Conservation (phyloP, 2,113 vertebrate genomes). For the Aythya baeri region DNA sequence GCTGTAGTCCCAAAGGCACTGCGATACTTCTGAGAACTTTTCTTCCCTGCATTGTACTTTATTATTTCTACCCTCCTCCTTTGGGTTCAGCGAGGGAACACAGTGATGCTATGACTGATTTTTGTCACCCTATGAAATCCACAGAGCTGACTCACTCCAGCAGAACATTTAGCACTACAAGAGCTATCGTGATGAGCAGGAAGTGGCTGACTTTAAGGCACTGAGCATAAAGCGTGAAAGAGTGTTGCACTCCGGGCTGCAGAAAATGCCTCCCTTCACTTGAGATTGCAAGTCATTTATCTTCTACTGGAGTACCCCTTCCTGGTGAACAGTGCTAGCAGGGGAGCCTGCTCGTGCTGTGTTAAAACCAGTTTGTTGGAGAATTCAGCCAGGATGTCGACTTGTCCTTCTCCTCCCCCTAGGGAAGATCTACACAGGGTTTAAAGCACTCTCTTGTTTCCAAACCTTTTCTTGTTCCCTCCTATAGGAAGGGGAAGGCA, state of each 20-base stretch:
- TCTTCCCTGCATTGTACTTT: not conserved
- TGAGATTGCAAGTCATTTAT: not conserved
- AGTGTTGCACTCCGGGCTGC: conserved; percentile 1
- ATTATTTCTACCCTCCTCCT: not conserved
- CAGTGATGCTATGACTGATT: not conserved
- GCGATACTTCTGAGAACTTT: not conserved
- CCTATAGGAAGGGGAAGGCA: not conserved
- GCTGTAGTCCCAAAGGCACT: not conserved
- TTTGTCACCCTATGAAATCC: not conserved
- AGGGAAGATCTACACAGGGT: not conserved
- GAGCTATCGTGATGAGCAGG: not conserved
- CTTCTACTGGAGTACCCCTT: conserved; percentile 17
- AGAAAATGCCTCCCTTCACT: not conserved
- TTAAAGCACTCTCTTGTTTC: not conserved
- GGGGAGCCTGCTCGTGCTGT: not conserved
- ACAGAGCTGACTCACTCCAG: not conserved
- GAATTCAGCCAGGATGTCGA: not conserved
- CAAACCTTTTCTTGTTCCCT: not conserved
- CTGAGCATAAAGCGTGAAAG: not conserved
- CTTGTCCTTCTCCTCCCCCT: not conserved
- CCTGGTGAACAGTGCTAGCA: not conserved
- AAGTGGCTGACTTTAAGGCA: not conserved
- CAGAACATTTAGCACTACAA: not conserved
- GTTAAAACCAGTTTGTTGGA: not conserved
- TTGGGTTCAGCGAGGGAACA: not conserved